Evolutionary conservation across 1,140 invertebrate species (phyloP).

Genomic region (Saccostrea echinata): DNA sequence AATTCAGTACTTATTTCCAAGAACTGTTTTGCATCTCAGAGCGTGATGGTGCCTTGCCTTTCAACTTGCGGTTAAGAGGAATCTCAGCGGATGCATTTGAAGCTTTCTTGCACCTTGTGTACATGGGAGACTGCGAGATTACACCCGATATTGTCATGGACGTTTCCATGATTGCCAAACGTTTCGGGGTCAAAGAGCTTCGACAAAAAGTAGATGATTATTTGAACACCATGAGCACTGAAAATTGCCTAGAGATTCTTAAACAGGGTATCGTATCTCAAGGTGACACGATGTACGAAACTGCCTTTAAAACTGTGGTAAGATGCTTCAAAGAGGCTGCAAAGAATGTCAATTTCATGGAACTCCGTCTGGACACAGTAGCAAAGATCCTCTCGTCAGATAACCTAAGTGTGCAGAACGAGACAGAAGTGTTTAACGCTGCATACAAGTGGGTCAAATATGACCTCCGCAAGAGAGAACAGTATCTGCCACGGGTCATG

Average conservation of each 20-base stretch:
- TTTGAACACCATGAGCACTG: slow-evolving; percentile 1
- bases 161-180: slow-evolving; percentile 50
- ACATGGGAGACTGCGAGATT: slow-evolving; percentile 48
- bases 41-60: slow-evolving; percentile 29
- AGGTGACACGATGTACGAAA: slow-evolving; percentile 41
- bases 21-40: slow-evolving; percentile 49
- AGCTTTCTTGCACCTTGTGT: slow-evolving; percentile 47
- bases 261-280: not conserved
- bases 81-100: slow-evolving; percentile 46
- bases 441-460: slow-evolving; percentile 49
- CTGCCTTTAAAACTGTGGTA: not conserved
- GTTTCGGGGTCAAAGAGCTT: slow-evolving; percentile 31
- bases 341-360: slow-evolving; percentile 21
- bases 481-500: slow-evolving; percentile 48
- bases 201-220: slow-evolving; percentile 33
- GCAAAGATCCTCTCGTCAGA: slow-evolving; percentile 44
- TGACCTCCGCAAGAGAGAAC: slow-evolving; percentile 38
- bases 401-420: slow-evolving; percentile 38
- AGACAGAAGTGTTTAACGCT: slow-evolving; percentile 52
- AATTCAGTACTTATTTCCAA: slow-evolving; percentile 53
- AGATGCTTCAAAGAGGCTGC: slow-evolving; percentile 38
- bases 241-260: slow-evolving; percentile 23
- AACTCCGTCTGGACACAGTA: slow-evolving; percentile 46
- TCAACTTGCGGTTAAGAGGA: slow-evolving; percentile 44
- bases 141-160: slow-evolving; percentile 42